Percentiles rank a stretch among this genome's conserved stretches.
phyloP scores from a whole-genome alignment of 1,140 invertebrate species.

The Physella acuta region DNA sequence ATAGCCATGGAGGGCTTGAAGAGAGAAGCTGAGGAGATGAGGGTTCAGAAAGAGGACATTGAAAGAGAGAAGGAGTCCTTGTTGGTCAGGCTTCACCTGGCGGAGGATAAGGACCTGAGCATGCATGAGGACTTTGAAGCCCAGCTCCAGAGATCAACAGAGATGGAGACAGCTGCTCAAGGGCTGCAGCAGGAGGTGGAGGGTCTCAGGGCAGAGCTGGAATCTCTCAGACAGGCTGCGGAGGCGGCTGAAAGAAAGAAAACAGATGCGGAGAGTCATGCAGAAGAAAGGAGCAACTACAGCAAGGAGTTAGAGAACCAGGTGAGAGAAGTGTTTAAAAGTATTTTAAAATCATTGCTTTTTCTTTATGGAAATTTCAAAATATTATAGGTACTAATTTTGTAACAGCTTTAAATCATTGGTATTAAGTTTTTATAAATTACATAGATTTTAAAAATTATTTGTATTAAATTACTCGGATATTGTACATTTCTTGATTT shows the following conservation, averaged over 20 bases:
- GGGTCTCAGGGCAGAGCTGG: slow-evolving; percentile 26
- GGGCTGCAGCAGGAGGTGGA: slow-evolving; percentile 28
- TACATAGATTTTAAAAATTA: too few relatives aligned
- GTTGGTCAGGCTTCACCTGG: slow-evolving; percentile 43
- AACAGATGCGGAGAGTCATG: slow-evolving; percentile 26
- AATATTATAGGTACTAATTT: background rate
- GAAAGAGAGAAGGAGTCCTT: slow-evolving; percentile 51
- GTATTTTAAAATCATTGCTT: too few relatives aligned
- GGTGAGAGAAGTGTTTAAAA: too few relatives aligned
- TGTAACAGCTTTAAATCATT: too few relatives aligned
- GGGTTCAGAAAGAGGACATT: slow-evolving; percentile 38
- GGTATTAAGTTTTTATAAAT: too few relatives aligned
- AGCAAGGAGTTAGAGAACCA: slow-evolving; percentile 45
- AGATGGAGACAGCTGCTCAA: slow-evolving; percentile 28
- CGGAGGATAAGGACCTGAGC: slow-evolving; percentile 42
- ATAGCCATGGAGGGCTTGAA: slow-evolving; percentile 37
- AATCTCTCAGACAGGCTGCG: slow-evolving; percentile 26
- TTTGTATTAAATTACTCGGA: too few relatives aligned
- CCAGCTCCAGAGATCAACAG: slow-evolving; percentile 29
- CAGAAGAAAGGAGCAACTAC: slow-evolving; percentile 44
- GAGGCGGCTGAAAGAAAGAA: slow-evolving; percentile 20
- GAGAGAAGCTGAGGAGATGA: slow-evolving; percentile 31
- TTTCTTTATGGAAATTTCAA: too few relatives aligned
- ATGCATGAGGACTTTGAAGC: slow-evolving; percentile 36
- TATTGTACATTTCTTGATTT: too few relatives aligned